phyloP scores from a whole-genome alignment of 1,140 invertebrate species.

The Penaeus indicus region DNA sequence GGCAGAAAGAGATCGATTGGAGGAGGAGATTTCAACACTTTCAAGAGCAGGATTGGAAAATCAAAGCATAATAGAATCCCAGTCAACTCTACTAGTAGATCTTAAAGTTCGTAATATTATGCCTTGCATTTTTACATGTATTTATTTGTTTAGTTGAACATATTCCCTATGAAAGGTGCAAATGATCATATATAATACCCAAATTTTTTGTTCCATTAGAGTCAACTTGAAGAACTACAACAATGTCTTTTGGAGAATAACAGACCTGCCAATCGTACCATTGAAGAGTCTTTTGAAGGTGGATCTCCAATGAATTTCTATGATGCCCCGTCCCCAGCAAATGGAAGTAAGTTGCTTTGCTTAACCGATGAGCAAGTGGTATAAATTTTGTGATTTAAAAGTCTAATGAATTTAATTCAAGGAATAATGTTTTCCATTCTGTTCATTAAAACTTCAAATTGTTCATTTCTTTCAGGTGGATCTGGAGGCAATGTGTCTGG shows the following conservation, averaged over 20 bases:
- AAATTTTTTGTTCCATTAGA: background rate
- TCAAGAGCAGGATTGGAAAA: slow-evolving; percentile 33
- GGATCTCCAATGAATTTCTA: slow-evolving; percentile 23
- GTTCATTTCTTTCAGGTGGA: background rate
- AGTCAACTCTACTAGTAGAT: slow-evolving; percentile 26
- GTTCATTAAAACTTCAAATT: too few species aligned
- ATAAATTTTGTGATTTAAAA: too few species aligned
- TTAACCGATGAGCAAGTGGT: background rate
- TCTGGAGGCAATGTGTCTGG: background rate
- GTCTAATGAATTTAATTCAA: too few species aligned
- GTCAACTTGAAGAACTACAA: slow-evolving; percentile 38
- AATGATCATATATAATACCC: background rate
- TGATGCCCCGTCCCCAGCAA: slow-evolving; percentile 1
- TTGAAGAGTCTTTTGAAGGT: slow-evolving; percentile 44
- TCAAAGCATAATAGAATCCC: slow-evolving; percentile 43
- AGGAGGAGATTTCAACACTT: slow-evolving; percentile 29
- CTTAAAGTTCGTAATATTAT: slow-evolving; percentile 28
- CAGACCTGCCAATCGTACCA: background rate
- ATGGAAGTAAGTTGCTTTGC: background rate
- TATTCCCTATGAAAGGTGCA: background rate
- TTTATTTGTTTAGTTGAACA: background rate
- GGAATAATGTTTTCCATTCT: too few species aligned
- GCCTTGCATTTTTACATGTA: background rate
- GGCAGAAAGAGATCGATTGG: slow-evolving; percentile 33
- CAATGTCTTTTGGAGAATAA: slow-evolving; percentile 28